A percentile compares a stretch with the other conserved stretches of the same genome.
phyloP scores from a whole-genome alignment of 2,113 vertebrate species.

The Pica pica region DNA sequence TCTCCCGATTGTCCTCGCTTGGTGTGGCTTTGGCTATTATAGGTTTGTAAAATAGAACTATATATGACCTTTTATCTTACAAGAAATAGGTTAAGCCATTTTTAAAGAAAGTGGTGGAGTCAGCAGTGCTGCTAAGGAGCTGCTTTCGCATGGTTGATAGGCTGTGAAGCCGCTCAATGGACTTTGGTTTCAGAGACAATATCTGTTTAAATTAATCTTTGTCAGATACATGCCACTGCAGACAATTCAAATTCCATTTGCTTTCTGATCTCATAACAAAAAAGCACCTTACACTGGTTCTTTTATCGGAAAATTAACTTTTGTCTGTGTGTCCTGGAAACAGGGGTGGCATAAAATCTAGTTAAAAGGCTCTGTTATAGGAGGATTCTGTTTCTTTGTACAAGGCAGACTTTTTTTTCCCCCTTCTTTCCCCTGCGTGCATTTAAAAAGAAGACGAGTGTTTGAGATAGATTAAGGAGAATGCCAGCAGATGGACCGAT shows the following conservation, averaged over 20 bases:
- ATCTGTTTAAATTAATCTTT: constrained; percentile 72
- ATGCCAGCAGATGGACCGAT: constrained; percentile 69
- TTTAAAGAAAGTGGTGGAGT: constrained; percentile 62
- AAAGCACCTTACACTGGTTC: constrained; percentile 57
- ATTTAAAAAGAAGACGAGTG: constrained; percentile 61
- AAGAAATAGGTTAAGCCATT: constrained; percentile 65
- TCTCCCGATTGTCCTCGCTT: constrained; percentile 22
- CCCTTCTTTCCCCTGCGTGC: constrained; percentile 9
- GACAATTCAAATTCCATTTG: constrained; percentile 67
- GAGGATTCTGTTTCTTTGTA: constrained; percentile 60
- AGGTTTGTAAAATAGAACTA: constrained; percentile 63
- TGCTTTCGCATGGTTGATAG: constrained; percentile 62
- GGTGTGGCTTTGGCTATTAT: constrained; percentile 57
- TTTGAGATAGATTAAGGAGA: constrained; percentile 69
- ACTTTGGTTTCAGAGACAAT: constrained; percentile 69
- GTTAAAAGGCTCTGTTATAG: constrained; percentile 63
- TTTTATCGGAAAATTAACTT: constrained; percentile 68
- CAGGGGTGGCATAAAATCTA: constrained; percentile 57
- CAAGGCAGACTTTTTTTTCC: background rate
- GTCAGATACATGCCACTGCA: constrained; percentile 62
- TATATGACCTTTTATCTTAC: constrained; percentile 65
- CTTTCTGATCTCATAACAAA: constrained; percentile 68
- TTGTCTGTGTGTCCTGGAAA: constrained; percentile 60
- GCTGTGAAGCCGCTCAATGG: constrained; percentile 65
- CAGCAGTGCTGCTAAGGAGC: constrained; percentile 64